Percentiles rank a stretch among this genome's conserved stretches.
Conservation (phyloP, 2,888 invertebrate species). For the Leptopilina drosophilae region DNA sequence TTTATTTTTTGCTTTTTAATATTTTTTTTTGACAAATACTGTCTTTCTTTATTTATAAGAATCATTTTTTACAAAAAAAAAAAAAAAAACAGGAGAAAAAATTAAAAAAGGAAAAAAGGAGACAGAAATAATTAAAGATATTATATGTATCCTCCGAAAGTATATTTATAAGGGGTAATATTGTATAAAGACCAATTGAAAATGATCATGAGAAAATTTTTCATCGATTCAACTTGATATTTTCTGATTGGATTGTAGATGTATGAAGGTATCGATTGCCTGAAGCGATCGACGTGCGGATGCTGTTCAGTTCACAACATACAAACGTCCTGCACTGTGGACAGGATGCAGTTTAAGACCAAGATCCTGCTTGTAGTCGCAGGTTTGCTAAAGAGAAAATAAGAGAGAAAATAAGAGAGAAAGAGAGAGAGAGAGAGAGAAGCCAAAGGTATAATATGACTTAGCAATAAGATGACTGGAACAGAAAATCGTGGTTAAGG, state of each 20-base stretch:
- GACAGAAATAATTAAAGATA: too few relatives aligned
- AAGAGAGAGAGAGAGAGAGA: slow-evolving; percentile 50
- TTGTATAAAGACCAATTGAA: neutral
- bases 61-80: too few relatives aligned
- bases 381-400: slow-evolving; percentile 27
- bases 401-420: too few relatives aligned
- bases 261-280: slow-evolving; percentile 50
- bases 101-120: too few relatives aligned
- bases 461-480: slow-evolving; percentile 24
- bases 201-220: neutral
- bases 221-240: slow-evolving; percentile 46
- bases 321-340: slow-evolving; percentile 43
- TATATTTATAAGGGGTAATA: neutral
- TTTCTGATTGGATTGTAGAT: slow-evolving; percentile 46
- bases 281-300: slow-evolving; percentile 52
- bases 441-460: slow-evolving; percentile 43
- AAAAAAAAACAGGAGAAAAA: too few relatives aligned
- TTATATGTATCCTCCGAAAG: too few relatives aligned
- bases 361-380: slow-evolving; percentile 53
- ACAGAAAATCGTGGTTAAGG: slow-evolving; percentile 24
- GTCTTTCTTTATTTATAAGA: too few relatives aligned
- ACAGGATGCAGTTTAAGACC: slow-evolving; percentile 58
- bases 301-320: neutral
- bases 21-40: too few relatives aligned
- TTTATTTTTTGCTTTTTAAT: too few relatives aligned